A percentile compares a stretch with the other conserved stretches of the same genome.
phyloP scores from a whole-genome alignment of 2,888 invertebrate species.

The Rhogogaster chlorosoma region DNA sequence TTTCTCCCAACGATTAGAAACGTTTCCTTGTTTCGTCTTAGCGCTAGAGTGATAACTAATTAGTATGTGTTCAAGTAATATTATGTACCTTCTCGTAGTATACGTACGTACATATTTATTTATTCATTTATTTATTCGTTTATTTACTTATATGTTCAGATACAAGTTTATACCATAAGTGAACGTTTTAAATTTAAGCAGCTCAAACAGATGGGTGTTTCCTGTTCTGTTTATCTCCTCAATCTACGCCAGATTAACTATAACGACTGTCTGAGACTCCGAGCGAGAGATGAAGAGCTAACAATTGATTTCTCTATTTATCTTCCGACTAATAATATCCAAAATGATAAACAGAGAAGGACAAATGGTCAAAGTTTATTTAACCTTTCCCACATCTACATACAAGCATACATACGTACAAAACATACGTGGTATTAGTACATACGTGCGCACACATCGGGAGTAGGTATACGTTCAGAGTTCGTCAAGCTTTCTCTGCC shows the following conservation, averaged over 20 bases:
- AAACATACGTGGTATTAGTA: background rate
- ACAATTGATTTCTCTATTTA: background rate
- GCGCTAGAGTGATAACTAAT: too few relatives aligned
- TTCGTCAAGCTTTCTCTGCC: background rate
- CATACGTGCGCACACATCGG: background rate
- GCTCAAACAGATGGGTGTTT: background rate
- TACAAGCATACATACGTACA: background rate
- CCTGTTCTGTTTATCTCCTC: background rate
- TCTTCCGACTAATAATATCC: background rate
- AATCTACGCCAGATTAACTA: background rate
- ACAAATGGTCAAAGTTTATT: background rate
- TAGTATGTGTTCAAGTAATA: background rate
- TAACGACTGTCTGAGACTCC: background rate
- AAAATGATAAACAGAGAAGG: background rate
- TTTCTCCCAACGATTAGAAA: background rate
- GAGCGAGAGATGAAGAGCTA: background rate
- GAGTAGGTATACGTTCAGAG: background rate
- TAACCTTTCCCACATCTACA: background rate
- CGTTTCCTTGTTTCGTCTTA: too few relatives aligned
- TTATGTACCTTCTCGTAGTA: background rate
- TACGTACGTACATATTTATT: too few relatives aligned
- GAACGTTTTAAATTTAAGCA: background rate
- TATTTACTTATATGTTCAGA: slow-evolving; percentile 11
- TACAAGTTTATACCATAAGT: background rate
- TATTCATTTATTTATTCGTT: slow-evolving; percentile 5